These are phyloP conservation scores for Xyrichtys novacula DNA, from an alignment of 2,797 vertebrate genomes.

Conservation along the genomic window DNA sequence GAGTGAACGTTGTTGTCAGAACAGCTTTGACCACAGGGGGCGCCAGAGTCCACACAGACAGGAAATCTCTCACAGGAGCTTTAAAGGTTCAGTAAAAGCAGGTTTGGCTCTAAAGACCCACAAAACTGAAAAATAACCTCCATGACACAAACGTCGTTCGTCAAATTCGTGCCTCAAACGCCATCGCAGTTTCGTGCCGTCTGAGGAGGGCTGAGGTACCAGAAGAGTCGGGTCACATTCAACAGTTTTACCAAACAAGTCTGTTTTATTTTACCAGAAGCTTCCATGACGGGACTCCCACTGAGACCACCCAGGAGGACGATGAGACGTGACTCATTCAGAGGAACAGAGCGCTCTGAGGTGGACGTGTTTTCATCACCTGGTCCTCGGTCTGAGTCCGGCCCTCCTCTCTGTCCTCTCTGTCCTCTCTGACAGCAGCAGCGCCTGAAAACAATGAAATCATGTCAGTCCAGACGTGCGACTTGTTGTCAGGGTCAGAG, in stretches of 20 bases:
- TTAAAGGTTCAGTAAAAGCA: too few species aligned
- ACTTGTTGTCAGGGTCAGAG: slow-evolving; percentile 40
- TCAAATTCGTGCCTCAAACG: neutral
- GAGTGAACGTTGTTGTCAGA: too few species aligned
- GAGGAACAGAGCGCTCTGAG: neutral
- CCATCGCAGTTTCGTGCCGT: neutral
- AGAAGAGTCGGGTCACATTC: neutral
- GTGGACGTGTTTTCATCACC: neutral
- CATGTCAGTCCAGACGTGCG: slow-evolving; percentile 9
- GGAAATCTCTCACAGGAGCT: too few species aligned
- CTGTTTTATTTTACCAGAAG: neutral
- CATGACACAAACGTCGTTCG: neutral
- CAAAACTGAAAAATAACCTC: too few species aligned
- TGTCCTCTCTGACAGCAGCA: slow-evolving; percentile 12
- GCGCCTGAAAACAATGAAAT: slow-evolving; percentile 30
- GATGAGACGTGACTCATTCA: slow-evolving; percentile 9
- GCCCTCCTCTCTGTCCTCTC: neutral
- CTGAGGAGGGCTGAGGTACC: neutral
- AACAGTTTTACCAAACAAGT: neutral
- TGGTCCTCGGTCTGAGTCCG: neutral
- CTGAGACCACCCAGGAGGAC: neutral
- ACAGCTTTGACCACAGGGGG: too few species aligned
- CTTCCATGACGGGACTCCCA: neutral
- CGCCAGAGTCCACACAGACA: too few species aligned
- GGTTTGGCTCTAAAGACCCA: too few species aligned